phyloP scores from a whole-genome alignment of 2,797 vertebrate genomes.

The Poeciliopsis presidionis region DNA sequence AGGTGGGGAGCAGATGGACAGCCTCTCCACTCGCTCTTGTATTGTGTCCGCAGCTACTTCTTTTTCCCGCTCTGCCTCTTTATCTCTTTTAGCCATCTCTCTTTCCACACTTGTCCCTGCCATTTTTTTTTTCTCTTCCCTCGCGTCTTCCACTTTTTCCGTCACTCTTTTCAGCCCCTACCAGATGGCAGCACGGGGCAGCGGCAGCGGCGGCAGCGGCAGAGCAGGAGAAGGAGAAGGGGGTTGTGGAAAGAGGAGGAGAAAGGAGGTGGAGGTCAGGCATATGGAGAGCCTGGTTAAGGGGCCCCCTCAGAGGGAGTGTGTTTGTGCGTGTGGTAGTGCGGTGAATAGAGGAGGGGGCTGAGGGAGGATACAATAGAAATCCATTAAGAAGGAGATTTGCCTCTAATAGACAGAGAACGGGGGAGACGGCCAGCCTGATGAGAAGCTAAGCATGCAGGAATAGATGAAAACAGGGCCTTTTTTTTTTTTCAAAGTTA shows the following conservation, averaged over 20 bases:
- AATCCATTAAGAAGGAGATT: slow-evolving; percentile 84
- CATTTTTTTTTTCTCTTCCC: slow-evolving; percentile 45
- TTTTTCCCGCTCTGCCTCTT: slow-evolving; percentile 57
- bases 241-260: slow-evolving; percentile 91
- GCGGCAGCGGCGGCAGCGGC: slow-evolving; percentile 55
- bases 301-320: slow-evolving; percentile 88
- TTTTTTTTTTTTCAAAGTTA: slow-evolving; percentile 17
- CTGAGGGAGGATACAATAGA: slow-evolving; percentile 81
- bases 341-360: slow-evolving; percentile 71
- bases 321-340: slow-evolving; percentile 73
- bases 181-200: slow-evolving; percentile 94
- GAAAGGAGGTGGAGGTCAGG: slow-evolving; percentile 85
- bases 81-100: slow-evolving; percentile 72
- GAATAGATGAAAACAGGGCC: slow-evolving; percentile 44
- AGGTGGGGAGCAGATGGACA: slow-evolving; percentile 88
- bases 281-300: slow-evolving; percentile 99
- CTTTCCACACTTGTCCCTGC: slow-evolving; percentile 56
- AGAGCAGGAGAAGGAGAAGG: slow-evolving; percentile 93
- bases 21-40: slow-evolving; percentile 79
- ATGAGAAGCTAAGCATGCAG: slow-evolving; percentile 62
- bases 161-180: slow-evolving; percentile 84
- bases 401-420: slow-evolving; percentile 80
- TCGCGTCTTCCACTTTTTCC: slow-evolving; percentile 58
- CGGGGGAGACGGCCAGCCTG: slow-evolving; percentile 58
- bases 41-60: slow-evolving; percentile 83